A percentile compares a stretch with the other conserved stretches of the same genome.
Conservation (phyloP, 2,888 invertebrate genomes). For the Rhimphoctona megacephalus region DNA sequence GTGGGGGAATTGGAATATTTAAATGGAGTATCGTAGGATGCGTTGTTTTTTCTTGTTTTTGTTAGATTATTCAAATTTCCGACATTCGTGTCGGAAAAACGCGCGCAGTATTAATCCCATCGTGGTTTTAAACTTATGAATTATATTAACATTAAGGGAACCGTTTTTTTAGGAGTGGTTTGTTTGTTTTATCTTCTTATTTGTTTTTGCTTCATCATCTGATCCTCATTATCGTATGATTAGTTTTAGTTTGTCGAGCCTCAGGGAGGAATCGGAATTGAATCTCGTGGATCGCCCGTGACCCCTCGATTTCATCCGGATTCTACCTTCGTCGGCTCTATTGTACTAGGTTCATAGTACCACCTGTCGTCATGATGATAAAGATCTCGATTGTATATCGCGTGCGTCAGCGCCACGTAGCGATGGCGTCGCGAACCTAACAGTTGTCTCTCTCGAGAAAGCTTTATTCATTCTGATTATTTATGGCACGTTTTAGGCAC, state of each 20-base stretch:
- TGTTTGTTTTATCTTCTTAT: slow-evolving; percentile 56
- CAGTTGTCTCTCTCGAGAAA: slow-evolving; percentile 45
- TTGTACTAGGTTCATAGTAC: slow-evolving; percentile 80
- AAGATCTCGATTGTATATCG: background rate
- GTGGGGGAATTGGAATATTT: slow-evolving; percentile 56
- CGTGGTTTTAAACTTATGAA: slow-evolving; percentile 57
- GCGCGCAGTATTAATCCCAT: slow-evolving; percentile 65
- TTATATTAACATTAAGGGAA: slow-evolving; percentile 79
- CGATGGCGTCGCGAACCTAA: slow-evolving; percentile 47
- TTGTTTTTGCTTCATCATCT: slow-evolving; percentile 32
- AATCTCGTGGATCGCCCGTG: slow-evolving; percentile 66
- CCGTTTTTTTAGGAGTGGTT: slow-evolving; percentile 77
- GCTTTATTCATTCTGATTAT: slow-evolving; percentile 57
- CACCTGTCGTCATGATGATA: slow-evolving; percentile 68
- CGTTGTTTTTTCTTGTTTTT: background rate
- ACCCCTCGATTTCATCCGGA: slow-evolving; percentile 50
- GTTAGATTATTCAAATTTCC: slow-evolving; percentile 61
- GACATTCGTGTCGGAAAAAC: slow-evolving; percentile 61
- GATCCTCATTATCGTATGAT: slow-evolving; percentile 46
- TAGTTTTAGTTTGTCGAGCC: slow-evolving; percentile 78
- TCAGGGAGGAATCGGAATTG: slow-evolving; percentile 33
- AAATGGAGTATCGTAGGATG: slow-evolving; percentile 46
- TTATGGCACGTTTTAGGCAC: slow-evolving; percentile 83
- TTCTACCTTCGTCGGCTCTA: slow-evolving; percentile 71
- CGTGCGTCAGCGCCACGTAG: slow-evolving; percentile 20